Evolutionary conservation across 2,113 vertebrate species (phyloP).

Genomic region (Hypocryptadius cinnamomeus): DNA sequence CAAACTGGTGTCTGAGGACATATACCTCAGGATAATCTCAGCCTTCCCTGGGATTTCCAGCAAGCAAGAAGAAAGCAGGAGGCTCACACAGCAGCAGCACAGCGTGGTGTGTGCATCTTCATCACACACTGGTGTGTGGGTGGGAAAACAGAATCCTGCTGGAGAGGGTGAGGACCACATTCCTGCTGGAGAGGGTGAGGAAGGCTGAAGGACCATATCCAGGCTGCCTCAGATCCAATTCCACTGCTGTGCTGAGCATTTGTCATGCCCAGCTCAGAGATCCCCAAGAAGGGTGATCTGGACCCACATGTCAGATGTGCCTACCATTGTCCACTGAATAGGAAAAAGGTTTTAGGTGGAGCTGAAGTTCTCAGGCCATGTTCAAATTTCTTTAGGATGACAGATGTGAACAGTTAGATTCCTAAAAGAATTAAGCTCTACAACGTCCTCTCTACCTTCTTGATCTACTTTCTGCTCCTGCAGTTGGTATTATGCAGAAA

Average conservation of each 20-base stretch:
- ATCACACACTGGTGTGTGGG: not conserved
- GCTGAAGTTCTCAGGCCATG: not conserved
- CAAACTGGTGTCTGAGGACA: not conserved
- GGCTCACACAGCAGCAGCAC: not conserved
- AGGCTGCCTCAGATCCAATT: not conserved
- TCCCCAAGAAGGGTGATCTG: not conserved
- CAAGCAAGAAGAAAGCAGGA: not conserved
- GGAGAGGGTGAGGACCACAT: not conserved
- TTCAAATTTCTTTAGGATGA: not conserved
- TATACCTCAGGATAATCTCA: not conserved
- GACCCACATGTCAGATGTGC: not conserved
- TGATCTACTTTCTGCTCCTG: not conserved
- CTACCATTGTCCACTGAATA: not conserved
- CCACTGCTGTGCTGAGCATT: not conserved
- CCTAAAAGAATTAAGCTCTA: not conserved
- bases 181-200: not conserved
- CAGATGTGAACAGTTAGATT: not conserved
- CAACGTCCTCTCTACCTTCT: not conserved
- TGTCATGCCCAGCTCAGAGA: not conserved
- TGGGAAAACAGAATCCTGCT: not conserved
- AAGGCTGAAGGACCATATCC: not conserved
- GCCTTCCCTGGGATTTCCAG: not conserved
- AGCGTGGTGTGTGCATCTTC: rapidly evolving
- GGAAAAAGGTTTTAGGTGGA: not conserved
- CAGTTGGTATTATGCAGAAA: not conserved